Percentiles rank a stretch among this genome's conserved stretches.
phyloP scores from a whole-genome alignment of 2,888 invertebrate genomes.

The Drosophila meridionalis region DNA sequence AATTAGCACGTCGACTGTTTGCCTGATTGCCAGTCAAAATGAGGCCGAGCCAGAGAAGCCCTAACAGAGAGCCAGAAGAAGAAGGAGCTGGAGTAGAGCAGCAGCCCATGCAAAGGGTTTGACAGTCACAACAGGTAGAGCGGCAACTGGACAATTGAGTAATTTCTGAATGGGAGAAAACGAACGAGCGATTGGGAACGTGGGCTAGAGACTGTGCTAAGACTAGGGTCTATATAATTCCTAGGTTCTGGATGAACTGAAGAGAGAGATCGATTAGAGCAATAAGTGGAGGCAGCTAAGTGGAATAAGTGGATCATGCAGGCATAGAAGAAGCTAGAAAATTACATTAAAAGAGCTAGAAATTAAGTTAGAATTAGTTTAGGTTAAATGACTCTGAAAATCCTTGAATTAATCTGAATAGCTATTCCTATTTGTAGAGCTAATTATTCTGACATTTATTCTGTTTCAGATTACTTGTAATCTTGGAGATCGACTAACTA shows the following conservation, averaged over 20 bases:
- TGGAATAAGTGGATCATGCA: no score
- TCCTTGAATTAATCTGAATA: no score
- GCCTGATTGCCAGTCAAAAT: conserved; percentile 37
- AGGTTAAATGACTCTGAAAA: background rate
- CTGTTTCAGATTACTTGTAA: no score
- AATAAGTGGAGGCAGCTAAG: no score
- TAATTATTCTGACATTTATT: no score
- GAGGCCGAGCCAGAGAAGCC: conserved; percentile 5
- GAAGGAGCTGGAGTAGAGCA: background rate
- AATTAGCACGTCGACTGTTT: conserved; percentile 71
- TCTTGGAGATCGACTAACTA: no score
- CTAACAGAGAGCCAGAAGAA: background rate
- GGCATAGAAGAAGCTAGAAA: background rate
- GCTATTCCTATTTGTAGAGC: no score
- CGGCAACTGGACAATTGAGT: background rate
- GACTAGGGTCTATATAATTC: background rate
- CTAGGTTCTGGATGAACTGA: background rate
- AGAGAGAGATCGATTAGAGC: no score
- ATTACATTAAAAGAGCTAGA: no score
- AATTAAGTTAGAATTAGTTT: background rate
- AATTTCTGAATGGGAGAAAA: background rate
- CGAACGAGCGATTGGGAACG: background rate
- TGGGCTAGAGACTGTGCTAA: background rate
- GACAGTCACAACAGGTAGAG: background rate
- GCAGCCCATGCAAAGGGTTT: background rate